Evolutionary conservation across 2,113 vertebrate genomes (phyloP).

Genomic region (Paracyprichromis sp.): DNA sequence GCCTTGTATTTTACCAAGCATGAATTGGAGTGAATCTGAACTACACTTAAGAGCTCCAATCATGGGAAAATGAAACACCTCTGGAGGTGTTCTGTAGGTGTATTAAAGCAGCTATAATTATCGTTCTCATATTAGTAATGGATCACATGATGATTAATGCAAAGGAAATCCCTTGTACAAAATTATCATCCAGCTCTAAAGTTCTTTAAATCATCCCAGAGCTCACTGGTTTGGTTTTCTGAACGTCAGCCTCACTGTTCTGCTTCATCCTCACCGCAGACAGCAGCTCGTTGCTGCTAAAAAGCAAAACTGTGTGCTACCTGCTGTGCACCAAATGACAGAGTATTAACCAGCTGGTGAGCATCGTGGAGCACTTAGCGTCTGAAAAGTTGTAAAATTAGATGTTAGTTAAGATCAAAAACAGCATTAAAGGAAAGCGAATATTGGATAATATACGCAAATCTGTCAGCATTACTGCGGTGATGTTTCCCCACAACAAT

Average conservation of each 20-base stretch:
- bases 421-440: neutral
- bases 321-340: neutral
- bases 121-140: neutral
- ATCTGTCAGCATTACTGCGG: neutral
- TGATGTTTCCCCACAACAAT: neutral
- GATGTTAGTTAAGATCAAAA: neutral
- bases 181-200: neutral
- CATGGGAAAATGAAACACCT: neutral
- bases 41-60: neutral
- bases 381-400: neutral
- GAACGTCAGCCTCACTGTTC: neutral
- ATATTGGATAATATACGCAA: neutral
- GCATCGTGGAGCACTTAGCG: neutral
- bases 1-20: neutral
- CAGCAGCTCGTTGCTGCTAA: neutral
- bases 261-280: neutral
- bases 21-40: neutral
- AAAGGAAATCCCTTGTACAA: neutral
- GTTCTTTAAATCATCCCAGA: neutral
- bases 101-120: neutral
- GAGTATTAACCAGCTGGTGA: neutral
- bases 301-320: neutral
- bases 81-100: neutral
- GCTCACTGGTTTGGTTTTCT: neutral
- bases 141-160: neutral